phyloP scores from a whole-genome alignment of 1,140 invertebrate genomes.

The Formica exsecta region DNA sequence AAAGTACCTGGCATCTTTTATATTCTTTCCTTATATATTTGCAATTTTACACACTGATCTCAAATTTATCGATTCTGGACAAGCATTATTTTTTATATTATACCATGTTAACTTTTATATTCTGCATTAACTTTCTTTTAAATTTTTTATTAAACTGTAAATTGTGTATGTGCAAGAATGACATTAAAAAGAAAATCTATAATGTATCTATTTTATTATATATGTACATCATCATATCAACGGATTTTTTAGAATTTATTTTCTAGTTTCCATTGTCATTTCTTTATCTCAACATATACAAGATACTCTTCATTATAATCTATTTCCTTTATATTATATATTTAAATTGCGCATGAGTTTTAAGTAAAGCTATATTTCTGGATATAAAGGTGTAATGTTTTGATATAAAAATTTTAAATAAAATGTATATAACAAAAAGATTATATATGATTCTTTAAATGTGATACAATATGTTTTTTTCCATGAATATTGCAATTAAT shows the following conservation, averaged over 20 bases:
- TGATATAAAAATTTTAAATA: not conserved
- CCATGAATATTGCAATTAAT: not conserved
- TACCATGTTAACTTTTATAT: too few species aligned
- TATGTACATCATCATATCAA: too few species aligned
- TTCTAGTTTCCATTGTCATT: too few species aligned
- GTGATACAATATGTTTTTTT: not conserved
- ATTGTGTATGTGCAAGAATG: too few species aligned
- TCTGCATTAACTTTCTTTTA: too few species aligned
- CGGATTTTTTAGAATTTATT: too few species aligned
- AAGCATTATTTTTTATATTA: conserved; percentile 4
- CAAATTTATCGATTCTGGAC: conserved; percentile 35
- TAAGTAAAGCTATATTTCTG: not conserved
- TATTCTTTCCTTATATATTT: conserved; percentile 20
- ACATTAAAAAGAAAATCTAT: too few species aligned
- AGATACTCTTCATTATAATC: too few species aligned
- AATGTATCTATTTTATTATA: too few species aligned
- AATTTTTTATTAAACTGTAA: too few species aligned
- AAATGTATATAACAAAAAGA: not conserved
- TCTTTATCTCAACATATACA: too few species aligned
- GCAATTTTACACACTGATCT: not conserved
- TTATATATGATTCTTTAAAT: not conserved
- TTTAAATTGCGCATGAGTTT: not conserved
- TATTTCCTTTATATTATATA: too few species aligned
- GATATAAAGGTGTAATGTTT: not conserved
- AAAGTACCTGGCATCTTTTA: conserved; percentile 83